Conservation (phyloP, 2,113 vertebrate genomes). For the Damaliscus lunatus region DNA sequence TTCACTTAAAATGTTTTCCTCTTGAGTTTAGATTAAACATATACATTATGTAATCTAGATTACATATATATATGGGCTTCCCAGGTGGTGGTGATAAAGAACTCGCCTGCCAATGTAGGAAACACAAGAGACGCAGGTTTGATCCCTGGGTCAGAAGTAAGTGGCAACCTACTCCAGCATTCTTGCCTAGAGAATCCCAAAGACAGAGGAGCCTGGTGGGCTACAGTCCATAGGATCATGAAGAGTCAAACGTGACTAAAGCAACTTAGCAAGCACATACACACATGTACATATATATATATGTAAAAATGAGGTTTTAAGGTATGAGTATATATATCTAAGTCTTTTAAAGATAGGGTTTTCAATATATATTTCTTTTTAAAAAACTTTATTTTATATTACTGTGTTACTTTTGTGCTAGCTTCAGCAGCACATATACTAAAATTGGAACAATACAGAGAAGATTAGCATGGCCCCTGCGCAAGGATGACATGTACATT, state of each 20-base stretch:
- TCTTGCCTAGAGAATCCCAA: neutral
- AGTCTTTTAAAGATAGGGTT: neutral
- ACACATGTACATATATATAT: neutral
- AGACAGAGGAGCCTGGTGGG: neutral
- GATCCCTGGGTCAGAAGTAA: neutral
- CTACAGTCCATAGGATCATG: neutral
- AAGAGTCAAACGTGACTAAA: neutral
- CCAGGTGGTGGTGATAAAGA: neutral
- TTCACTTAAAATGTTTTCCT: neutral
- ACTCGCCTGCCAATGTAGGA: neutral
- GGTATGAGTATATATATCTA: neutral
- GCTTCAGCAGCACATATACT: neutral
- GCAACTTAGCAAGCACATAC: neutral
- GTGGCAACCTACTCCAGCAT: neutral
- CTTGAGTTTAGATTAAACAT: neutral
- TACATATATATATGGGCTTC: neutral
- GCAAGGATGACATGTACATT: accelerated
- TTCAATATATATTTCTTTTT: neutral
- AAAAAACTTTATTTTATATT: neutral
- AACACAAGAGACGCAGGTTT: neutral
- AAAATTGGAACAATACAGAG: neutral
- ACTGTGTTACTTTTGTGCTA: neutral
- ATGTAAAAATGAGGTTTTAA: neutral
- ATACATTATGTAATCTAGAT: neutral
- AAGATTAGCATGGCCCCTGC: neutral